These are phyloP conservation scores for Hemibagrus guttatus DNA, from an alignment of 2,797 vertebrate genomes.

Conservation along the genomic window DNA sequence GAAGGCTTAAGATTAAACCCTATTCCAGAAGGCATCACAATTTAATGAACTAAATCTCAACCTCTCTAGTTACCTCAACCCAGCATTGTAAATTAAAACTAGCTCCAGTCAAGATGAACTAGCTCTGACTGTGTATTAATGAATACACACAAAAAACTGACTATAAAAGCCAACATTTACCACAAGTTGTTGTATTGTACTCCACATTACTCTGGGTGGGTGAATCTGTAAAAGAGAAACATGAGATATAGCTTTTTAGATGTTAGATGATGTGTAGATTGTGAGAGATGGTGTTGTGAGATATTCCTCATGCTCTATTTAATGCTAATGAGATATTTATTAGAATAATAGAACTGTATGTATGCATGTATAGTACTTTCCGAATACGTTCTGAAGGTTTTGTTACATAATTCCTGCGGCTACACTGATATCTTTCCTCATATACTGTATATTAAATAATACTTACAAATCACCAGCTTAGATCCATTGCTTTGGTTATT, in stretches of 20 bases:
- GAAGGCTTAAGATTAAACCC: background rate
- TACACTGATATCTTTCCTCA: background rate
- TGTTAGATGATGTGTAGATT: background rate
- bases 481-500: background rate
- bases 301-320: background rate
- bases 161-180: slow-evolving; percentile 8
- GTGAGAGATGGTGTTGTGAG: background rate
- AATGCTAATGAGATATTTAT: background rate
- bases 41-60: background rate
- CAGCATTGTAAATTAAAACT: background rate
- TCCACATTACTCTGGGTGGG: background rate
- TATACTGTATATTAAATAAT: background rate
- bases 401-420: background rate
- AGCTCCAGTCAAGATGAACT: background rate
- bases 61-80: background rate
- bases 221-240: slow-evolving; percentile 15
- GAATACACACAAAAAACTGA: background rate
- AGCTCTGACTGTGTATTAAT: background rate
- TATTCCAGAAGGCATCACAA: background rate
- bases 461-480: slow-evolving; percentile 46
- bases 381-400: background rate
- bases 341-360: background rate
- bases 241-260: background rate
- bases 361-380: background rate
- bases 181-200: background rate